These are phyloP conservation scores for Sciurus niger DNA, from an alignment of 2,113 vertebrate species.

Conservation along the genomic window DNA sequence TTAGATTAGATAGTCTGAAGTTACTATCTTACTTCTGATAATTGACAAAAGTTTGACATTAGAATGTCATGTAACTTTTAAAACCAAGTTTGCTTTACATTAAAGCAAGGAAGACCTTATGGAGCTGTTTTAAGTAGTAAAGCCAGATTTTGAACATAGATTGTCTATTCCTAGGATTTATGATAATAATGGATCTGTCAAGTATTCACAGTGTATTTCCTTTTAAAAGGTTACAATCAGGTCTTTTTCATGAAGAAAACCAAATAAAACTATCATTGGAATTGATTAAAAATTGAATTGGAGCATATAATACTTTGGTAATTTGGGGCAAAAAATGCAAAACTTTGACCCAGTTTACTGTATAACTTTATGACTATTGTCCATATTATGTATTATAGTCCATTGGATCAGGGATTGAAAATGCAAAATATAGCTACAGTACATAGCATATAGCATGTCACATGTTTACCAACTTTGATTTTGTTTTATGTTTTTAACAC, in stretches of 20 bases:
- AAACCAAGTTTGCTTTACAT: neutral
- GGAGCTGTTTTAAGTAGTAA: neutral
- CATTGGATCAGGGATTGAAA: neutral
- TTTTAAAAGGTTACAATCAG: neutral
- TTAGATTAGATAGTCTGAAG: neutral
- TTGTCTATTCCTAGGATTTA: neutral
- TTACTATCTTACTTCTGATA: neutral
- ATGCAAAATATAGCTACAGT: neutral
- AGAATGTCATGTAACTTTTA: neutral
- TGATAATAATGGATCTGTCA: neutral
- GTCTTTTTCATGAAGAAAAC: neutral
- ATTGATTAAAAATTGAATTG: neutral
- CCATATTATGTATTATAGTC: neutral
- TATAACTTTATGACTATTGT: neutral
- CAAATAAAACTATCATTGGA: neutral
- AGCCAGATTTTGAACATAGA: neutral
- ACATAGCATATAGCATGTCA: neutral
- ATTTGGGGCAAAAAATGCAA: neutral
- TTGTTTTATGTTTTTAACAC: neutral
- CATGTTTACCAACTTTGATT: neutral
- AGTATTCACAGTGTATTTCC: neutral
- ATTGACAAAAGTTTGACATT: neutral
- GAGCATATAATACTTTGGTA: neutral
- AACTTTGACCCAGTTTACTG: neutral
- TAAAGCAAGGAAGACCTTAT: neutral